Base-by-base conservation (phyloP, 2,113 vertebrate genomes). In the Carettochelys insculpta region DNA sequence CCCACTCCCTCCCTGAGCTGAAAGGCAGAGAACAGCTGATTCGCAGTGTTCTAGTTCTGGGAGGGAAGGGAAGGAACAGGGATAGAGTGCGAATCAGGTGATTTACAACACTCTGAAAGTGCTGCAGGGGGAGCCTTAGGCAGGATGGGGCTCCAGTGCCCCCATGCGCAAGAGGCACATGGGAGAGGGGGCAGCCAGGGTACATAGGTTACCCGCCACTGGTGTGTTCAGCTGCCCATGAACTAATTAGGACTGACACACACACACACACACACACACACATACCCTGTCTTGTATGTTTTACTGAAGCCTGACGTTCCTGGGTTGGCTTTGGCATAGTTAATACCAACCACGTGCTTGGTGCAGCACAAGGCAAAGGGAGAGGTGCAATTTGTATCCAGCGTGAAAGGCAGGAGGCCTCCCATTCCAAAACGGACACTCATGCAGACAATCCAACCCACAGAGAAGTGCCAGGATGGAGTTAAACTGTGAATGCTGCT, bases 201-300 rank as follows among this genome's bases (percentile, higher is more conserved):
- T n/a, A n/a, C n/a, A n/a, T n/a, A n/a, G n/a, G n/a, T n/a, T n/a
- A n/a, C n/a, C n/a, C n/a, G n/a, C n/a, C n/a, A n/a, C n/a, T n/a
- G n/a, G n/a, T n/a, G n/a, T 50, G 11, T 50, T 45, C 20, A 52
- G 78, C 50, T 93, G 88, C 52, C 65, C 2, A 0, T 73, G 86
- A 78, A 38, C 77, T 29, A 10, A 10, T 58, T 0, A 0, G 50
- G 71, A n/a, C n/a, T n/a, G n/a, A n/a, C n/a, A n/a, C n/a, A n/a
- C n/a, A n/a, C n/a, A n/a, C n/a, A n/a, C n/a, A n/a, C n/a, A n/a
- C n/a, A n/a, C n/a, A n/a, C n/a, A n/a, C n/a, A n/a, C n/a, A n/a
- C n/a, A n/a, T n/a, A n/a, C 43, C 71, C 41, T 7, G 24, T 45
- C 25, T 90, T 53, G 1, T 17, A 6, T 65, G 56, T 82, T 0